Evolutionary conservation across 30 jellyfish, hydroid and myxozoan species (phyloP), one percentile per base, ranked within the genome.

Genomic region (Sanderia malayensis): DNA sequence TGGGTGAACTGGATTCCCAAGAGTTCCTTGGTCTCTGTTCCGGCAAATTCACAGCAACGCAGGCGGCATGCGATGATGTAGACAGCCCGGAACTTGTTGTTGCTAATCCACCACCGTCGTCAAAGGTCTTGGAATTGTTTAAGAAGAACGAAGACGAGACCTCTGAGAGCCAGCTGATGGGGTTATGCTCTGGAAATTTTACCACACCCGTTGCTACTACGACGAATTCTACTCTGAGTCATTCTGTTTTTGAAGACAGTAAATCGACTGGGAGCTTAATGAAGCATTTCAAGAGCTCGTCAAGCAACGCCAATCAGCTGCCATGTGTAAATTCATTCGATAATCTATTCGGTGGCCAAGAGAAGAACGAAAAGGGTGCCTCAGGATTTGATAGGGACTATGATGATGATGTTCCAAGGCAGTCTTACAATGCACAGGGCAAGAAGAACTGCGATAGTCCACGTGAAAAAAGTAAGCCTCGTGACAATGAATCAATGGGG

Each of bases 101-200:
- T n/a, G n/a, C n/a, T n/a, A n/a, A n/a, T n/a, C n/a, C n/a, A n/a
- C n/a, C n/a, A n/a, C n/a, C n/a, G n/a, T n/a, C n/a, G n/a, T n/a
- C n/a, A n/a, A n/a, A n/a, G n/a, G n/a, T n/a, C n/a, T n/a, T n/a
- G n/a, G n/a, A n/a, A n/a, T n/a, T n/a, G n/a, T n/a, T n/a, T n/a
- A n/a, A n/a, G n/a, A n/a, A n/a, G n/a, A n/a, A n/a, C n/a, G n/a
- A n/a, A n/a, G n/a, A n/a, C n/a, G n/a, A n/a, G n/a, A n/a, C n/a
- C n/a, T n/a, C n/a, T 68, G 46, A 13, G 1, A 24, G 18, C 31
- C 18, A 78, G 79, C 24, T 60, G 0, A 58, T 82, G 69, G 87
- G 70, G 15, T 45, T 70, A 30, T 82, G 94, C 73, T 82, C 94
- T 68, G 86, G 94, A 20, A 29, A n/a, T n/a, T n/a, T n/a, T n/a